Base-by-base conservation (phyloP, 2,797 vertebrate genomes). In the Cheirogaleus major region DNA sequence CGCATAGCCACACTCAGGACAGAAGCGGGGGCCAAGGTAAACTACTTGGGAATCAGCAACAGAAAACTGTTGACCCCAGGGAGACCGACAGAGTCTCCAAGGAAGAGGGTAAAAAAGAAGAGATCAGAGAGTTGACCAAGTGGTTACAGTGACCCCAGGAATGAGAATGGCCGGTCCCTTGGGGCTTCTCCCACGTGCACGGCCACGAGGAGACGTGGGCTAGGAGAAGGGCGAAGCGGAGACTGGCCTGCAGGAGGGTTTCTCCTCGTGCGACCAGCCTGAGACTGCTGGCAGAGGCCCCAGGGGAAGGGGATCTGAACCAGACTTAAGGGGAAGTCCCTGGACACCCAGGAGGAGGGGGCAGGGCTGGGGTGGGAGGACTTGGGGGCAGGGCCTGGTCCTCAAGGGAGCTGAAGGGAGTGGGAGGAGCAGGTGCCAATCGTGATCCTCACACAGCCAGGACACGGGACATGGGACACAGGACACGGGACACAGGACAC, bases 301-400 rank as follows among this genome's bases (percentile, higher is more conserved):
- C 4, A 4, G 27, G 76, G 73, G 32, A 35, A 14, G n/a, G 5
- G 27, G 38, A 10, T 48, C 1, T 8, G 15, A 23, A 23, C 50
- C 14, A 35, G 50, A 32, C 57, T 75, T n/a, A 27, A 61, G 38
- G 0, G 43, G 72, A 48, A 18, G n/a, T 55, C 76, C 43, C 43
- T 7, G 1, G 61, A 52, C 48, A 80, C 35, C 30, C 10, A 10
- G 43, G 0, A 69, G 67, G 8, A 25, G 1, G 9, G 59, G 14
- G 3, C 20, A 1, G 0, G 13, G 18, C 7, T 20, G 0, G 23
- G 15, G n/a, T 17, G 32, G 61, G 22, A 15, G 61, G 43, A 2
- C 25, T 41, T 8, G 10, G 30, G 0, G 0, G 23, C 9, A 4
- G 32, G 25, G 22, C 43, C 43, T 38, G 35, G 50, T 43, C n/a